Base-by-base conservation (phyloP, 2,113 vertebrate species). In the Gambusia affinis region DNA sequence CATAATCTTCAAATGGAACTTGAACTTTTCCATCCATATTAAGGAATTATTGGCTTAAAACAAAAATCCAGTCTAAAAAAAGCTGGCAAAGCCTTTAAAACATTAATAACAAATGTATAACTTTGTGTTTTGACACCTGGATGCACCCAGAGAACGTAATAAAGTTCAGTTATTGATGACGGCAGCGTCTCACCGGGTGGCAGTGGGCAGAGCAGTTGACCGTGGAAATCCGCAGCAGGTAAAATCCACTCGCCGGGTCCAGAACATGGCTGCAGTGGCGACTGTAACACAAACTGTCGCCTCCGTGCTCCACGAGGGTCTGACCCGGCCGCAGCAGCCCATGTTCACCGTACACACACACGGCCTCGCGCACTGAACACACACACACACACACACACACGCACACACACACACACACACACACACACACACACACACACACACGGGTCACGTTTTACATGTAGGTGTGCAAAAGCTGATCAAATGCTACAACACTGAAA, bases 301-400 rank as follows among this genome's bases (percentile, higher is more conserved):
- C 88, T 0, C 92, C 93, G 66, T 94, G 96, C 68, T 98, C 96
- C 66, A 98, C 89, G 3, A 99, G 94, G 0, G 92, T 96, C 93
- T 99, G 98, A 74, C 98, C 97, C 0, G 97, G 98, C 71, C 93
- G 94, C 89, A 99, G 91, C 75, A 98, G 92, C 0, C 97, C 96
- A 8, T 94, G 92, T 74, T 96, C 95, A 0, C 91, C 93, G 64
- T 95, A 96, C 80, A 99, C 88, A 82, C 98, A 99, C 82, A 99
- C 97, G 0, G 95, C 94, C 76, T 97, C 96, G 60, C 94, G 96
- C 89, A 96, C 98, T 99, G 89, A 4, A 87, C 35, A 86, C 65
- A 76, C 61, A 78, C 60, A 84, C 51, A 84, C 3, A 39, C 27
- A 76, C 61, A 78, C 60, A 96, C 79, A 99, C 88, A 82, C 97